phyloP scores from a whole-genome alignment of 2,797 vertebrate species.

The Urosaurus nigricauda region DNA sequence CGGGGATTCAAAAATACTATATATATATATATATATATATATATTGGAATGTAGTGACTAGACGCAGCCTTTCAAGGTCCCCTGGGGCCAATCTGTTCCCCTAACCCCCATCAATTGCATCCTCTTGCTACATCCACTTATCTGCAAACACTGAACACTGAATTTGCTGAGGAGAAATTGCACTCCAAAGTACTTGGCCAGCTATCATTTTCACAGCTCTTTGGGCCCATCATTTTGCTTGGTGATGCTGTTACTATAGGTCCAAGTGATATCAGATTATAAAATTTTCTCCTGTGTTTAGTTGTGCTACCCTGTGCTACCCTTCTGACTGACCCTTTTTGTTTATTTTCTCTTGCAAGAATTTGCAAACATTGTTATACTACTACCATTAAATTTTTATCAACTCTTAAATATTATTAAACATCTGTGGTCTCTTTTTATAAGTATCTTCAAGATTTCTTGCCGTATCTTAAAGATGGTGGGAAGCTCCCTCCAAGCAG shows the following conservation, averaged over 20 bases:
- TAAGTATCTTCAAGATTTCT: constrained; percentile 1
- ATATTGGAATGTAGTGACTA: too few relatives aligned
- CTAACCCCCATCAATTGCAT: too few relatives aligned
- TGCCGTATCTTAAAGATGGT: too few relatives aligned
- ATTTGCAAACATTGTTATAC: not conserved
- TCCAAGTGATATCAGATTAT: too few relatives aligned
- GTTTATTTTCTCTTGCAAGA: not conserved
- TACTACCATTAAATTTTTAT: not conserved
- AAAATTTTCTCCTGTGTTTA: not conserved
- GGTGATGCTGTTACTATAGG: not conserved
- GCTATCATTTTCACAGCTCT: not conserved
- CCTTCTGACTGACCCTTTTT: not conserved
- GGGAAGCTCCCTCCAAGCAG: not conserved
- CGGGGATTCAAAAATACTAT: too few relatives aligned
- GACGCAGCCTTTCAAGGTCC: too few relatives aligned
- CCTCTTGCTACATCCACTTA: too few relatives aligned
- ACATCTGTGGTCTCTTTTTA: not conserved
- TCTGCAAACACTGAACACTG: not conserved
- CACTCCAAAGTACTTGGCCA: not conserved
- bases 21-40: too few relatives aligned
- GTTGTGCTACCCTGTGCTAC: too few relatives aligned
- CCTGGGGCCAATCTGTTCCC: too few relatives aligned
- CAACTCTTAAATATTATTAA: not conserved
- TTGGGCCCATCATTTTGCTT: not conserved
- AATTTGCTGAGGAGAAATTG: not conserved